A percentile compares a stretch with the other conserved stretches of the same genome.
phyloP scores from a whole-genome alignment of 2,797 vertebrate species.

The Psittacula derbiana region DNA sequence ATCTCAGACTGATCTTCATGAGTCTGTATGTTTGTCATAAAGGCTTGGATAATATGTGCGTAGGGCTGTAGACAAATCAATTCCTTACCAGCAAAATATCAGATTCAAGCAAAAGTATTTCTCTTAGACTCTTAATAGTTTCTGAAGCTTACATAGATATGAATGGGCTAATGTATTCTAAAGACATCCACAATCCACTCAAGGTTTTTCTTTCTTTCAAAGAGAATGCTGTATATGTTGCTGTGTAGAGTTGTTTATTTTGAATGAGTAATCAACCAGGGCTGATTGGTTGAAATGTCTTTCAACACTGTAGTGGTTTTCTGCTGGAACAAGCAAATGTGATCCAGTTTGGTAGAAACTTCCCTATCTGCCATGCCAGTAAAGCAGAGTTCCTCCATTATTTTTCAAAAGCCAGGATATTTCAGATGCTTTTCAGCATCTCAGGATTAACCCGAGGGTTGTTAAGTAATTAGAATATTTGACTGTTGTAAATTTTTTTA shows the following conservation, averaged over 20 bases:
- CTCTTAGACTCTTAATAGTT: background rate
- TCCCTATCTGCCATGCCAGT: background rate
- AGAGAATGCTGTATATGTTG: background rate
- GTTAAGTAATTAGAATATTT: background rate
- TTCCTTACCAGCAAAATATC: background rate
- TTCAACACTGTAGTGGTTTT: background rate
- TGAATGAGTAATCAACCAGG: background rate
- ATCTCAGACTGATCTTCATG: background rate
- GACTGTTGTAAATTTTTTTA: background rate
- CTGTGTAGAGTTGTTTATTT: background rate
- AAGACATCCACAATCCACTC: background rate
- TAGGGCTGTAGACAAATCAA: background rate
- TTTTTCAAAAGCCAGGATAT: background rate
- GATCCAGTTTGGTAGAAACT: background rate
- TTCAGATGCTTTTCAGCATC: background rate
- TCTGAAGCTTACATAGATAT: background rate
- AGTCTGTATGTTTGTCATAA: background rate
- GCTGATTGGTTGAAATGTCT: background rate
- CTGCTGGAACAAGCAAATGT: background rate
- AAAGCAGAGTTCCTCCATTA: background rate
- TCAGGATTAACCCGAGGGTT: background rate
- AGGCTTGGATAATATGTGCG: fast-evolving
- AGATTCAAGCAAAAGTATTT: background rate
- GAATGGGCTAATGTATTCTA: background rate
- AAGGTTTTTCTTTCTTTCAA: background rate